These are phyloP conservation scores for Rhynchophorus ferrugineus DNA, from an alignment of 1,140 invertebrate species.

Conservation along the genomic window DNA sequence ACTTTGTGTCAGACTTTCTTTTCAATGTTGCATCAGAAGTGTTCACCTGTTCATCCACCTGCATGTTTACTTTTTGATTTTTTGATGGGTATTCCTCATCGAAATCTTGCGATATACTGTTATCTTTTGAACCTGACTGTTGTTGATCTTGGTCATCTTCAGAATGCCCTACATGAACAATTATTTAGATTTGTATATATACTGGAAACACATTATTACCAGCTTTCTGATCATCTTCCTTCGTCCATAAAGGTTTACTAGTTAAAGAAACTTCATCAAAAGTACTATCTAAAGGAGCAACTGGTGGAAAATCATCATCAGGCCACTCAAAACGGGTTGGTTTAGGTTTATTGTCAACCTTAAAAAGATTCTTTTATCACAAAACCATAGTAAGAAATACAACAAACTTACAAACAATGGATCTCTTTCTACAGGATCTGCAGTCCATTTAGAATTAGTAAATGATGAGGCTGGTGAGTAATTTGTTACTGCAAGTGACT, in stretches of 20 bases:
- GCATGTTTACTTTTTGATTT: background rate
- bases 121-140: background rate
- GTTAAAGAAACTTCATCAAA: slow-evolving; percentile 65
- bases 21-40: slow-evolving; percentile 7
- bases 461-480: slow-evolving; percentile 13
- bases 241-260: slow-evolving; percentile 54
- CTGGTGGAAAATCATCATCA: slow-evolving; percentile 53
- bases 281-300: slow-evolving; percentile 47
- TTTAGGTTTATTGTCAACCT: slow-evolving; percentile 45
- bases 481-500: slow-evolving; percentile 3
- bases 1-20: slow-evolving; percentile 7
- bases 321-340: slow-evolving; percentile 65
- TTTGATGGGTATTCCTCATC: background rate
- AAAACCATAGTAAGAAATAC: background rate
- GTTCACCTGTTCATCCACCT: background rate
- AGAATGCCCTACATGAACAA: too few species aligned
- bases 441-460: slow-evolving; percentile 13
- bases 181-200: too few species aligned
- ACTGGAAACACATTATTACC: too few species aligned
- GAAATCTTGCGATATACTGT: background rate
- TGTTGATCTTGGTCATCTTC: too few species aligned
- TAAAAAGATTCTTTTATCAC: background rate
- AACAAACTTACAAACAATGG: slow-evolving; percentile 9
- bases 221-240: slow-evolving; percentile 39
- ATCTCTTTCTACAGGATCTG: slow-evolving; percentile 15